A percentile compares a stretch with the other conserved stretches of the same genome.
Conservation (phyloP, 2,888 invertebrate species). For the Drosophila meridiana region DNA sequence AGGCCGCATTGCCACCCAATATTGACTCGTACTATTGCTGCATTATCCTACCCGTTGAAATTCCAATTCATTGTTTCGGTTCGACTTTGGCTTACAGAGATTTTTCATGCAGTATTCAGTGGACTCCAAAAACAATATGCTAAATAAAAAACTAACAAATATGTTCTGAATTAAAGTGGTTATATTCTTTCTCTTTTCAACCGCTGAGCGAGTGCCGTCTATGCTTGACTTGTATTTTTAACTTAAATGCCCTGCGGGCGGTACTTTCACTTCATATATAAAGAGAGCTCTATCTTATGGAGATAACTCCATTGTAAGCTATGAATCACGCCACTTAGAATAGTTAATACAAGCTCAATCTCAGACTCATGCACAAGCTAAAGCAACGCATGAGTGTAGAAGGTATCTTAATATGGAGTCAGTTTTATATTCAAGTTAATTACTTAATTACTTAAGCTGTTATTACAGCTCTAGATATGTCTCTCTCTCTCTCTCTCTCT, state of each 20-base stretch:
- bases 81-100: constrained; percentile 2
- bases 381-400: not conserved
- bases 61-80: not conserved
- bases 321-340: not conserved
- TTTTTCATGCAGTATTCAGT: not conserved
- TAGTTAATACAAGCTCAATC: not conserved
- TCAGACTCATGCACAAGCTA: too few relatives aligned
- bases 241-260: not conserved
- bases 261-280: not conserved
- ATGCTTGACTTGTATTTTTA: not conserved
- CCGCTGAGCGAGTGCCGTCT: not conserved
- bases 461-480: not conserved
- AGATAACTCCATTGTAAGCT: not conserved
- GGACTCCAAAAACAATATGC: not conserved
- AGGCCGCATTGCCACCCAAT: not conserved
- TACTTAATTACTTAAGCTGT: too few relatives aligned
- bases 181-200: not conserved
- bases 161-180: not conserved
- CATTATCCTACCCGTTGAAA: not conserved
- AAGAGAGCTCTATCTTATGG: not conserved
- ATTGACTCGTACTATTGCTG: not conserved
- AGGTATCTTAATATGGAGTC: not conserved
- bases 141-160: not conserved
- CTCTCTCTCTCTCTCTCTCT: not conserved
- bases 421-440: not conserved